Evolutionary conservation across 2,113 vertebrate species (phyloP).

Genomic region (Alaudala cheleensis): DNA sequence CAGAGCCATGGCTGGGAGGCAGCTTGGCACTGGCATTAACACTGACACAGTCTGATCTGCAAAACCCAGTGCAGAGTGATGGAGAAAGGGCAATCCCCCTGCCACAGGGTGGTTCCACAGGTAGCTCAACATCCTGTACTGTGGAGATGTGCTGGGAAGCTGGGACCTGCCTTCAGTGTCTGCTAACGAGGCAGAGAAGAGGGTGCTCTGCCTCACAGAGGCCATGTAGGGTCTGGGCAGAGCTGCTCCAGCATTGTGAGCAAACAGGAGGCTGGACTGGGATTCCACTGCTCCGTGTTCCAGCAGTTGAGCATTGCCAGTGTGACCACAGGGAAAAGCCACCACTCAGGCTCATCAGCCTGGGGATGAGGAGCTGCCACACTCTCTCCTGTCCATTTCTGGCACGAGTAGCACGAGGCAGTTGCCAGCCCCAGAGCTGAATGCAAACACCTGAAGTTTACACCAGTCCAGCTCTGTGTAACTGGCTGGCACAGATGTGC

Average conservation of each 20-base stretch:
- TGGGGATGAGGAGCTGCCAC: fast-evolving
- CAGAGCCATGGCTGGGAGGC: background rate
- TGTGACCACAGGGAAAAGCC: background rate
- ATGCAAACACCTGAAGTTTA: background rate
- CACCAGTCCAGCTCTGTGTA: background rate
- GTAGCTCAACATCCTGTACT: fast-evolving
- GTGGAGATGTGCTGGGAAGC: too few species aligned
- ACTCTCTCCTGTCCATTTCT: background rate
- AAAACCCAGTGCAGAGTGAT: background rate
- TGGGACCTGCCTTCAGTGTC: background rate
- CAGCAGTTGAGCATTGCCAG: background rate
- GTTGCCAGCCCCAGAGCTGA: background rate
- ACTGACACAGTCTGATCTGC: too few species aligned
- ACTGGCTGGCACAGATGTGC: background rate
- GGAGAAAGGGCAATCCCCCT: background rate
- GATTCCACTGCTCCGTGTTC: fast-evolving
- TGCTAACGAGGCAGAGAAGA: background rate
- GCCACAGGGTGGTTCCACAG: background rate
- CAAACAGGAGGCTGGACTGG: background rate
- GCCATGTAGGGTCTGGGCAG: fast-evolving
- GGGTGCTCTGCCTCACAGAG: background rate
- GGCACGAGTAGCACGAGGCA: background rate
- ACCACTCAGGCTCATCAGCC: fast-evolving
- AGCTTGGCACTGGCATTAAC: background rate
- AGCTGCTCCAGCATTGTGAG: background rate